Evolutionary conservation across 1,140 invertebrate species (phyloP).

Genomic region (Orussus abietinus): DNA sequence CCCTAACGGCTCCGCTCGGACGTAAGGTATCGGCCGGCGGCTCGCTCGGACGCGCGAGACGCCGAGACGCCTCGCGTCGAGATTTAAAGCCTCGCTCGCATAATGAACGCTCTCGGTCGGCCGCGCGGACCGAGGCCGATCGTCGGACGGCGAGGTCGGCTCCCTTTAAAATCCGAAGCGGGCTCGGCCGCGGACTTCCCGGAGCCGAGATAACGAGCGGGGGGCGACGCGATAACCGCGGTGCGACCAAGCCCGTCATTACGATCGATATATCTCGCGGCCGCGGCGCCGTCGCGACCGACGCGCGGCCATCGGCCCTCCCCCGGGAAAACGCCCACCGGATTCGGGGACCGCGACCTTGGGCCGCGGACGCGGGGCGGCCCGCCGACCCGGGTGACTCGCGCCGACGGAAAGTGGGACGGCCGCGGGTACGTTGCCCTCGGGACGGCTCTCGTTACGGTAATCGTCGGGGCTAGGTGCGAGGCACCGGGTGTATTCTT

Average conservation of each 20-base stretch:
- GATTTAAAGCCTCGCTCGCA: background rate
- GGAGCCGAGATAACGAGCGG: no score
- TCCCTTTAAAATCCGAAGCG: no score
- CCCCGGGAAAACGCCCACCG: background rate
- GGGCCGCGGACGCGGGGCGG: background rate
- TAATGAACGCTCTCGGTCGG: background rate
- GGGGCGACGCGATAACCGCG: background rate
- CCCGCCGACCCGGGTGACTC: background rate
- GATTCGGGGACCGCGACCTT: background rate
- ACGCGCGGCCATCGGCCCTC: background rate
- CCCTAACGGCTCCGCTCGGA: background rate
- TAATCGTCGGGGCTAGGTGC: constrained; percentile 22
- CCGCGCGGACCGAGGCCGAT: constrained; percentile 12
- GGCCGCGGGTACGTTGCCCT: constrained; percentile 40
- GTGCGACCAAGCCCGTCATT: background rate
- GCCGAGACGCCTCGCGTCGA: constrained; percentile 33
- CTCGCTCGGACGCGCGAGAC: no score
- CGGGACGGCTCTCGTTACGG: constrained; percentile 41
- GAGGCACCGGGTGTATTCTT: constrained; percentile 33
- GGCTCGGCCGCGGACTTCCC: no score
- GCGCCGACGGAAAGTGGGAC: background rate
- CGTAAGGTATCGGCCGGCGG: background rate
- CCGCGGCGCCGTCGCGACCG: background rate
- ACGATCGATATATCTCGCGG: background rate
- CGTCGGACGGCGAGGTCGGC: constrained; percentile 1